Percentiles rank a stretch among this genome's conserved stretches.
Conservation (phyloP, 2,888 invertebrate genomes). For the Margaritifera margaritifera region DNA sequence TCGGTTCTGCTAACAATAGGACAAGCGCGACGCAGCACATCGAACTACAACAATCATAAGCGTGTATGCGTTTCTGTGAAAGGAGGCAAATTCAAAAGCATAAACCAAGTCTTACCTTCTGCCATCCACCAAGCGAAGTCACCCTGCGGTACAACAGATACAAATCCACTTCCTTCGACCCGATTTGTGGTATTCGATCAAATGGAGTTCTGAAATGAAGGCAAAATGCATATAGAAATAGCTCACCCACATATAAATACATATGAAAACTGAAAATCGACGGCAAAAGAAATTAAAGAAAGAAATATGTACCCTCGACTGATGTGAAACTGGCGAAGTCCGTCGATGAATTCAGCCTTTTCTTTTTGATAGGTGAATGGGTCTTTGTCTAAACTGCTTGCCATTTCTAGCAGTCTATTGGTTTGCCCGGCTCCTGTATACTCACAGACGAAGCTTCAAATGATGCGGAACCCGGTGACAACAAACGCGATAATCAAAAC, state of each 20-base stretch:
- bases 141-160: slow-evolving; percentile 93
- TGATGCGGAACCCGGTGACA: slow-evolving; percentile 46
- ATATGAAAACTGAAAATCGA: slow-evolving; percentile 14
- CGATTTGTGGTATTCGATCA: slow-evolving; percentile 84
- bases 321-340: slow-evolving; percentile 92
- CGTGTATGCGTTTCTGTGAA: slow-evolving; percentile 15
- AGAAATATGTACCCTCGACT: slow-evolving; percentile 85
- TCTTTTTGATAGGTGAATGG: slow-evolving; percentile 85
- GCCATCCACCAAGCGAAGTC: slow-evolving; percentile 92
- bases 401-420: slow-evolving; percentile 73
- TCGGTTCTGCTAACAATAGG: no score
- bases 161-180: slow-evolving; percentile 93
- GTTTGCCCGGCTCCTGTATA: background rate
- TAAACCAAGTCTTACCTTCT: slow-evolving; percentile 81
- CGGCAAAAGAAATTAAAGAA: slow-evolving; percentile 9
- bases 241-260: background rate
- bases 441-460: slow-evolving; percentile 36
- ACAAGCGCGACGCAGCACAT: no score
- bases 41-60: no score
- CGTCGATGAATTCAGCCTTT: slow-evolving; percentile 86
- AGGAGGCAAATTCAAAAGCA: slow-evolving; percentile 57
- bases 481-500: slow-evolving; percentile 49
- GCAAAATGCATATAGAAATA: slow-evolving; percentile 4
- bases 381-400: slow-evolving; percentile 80
- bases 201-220: slow-evolving; percentile 78